These are phyloP conservation scores for Caenorhabditis doughertyi DNA, from an alignment of 2,888 invertebrate species.

Conservation along the genomic window DNA sequence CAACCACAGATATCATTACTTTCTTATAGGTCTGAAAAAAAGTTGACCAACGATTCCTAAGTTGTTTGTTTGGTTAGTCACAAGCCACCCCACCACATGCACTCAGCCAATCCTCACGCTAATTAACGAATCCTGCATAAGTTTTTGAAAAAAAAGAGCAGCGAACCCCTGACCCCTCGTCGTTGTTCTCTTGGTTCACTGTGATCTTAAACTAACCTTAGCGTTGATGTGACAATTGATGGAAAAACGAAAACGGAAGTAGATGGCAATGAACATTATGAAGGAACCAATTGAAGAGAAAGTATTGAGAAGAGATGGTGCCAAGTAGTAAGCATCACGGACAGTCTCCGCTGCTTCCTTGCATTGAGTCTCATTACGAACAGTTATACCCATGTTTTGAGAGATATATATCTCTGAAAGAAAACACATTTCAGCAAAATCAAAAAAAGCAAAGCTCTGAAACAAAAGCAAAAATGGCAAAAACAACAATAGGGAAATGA, in stretches of 20 bases:
- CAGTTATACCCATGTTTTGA: background rate
- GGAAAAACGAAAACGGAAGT: background rate
- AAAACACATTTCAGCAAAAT: too few species aligned
- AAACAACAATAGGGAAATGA: background rate
- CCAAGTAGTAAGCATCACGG: constrained; percentile 8
- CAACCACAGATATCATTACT: too few species aligned
- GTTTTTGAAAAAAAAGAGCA: too few species aligned
- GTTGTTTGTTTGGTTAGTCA: too few species aligned
- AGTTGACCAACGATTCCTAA: too few species aligned
- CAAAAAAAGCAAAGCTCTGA: background rate
- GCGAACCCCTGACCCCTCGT: too few species aligned
- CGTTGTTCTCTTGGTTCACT: too few species aligned
- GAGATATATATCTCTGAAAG: too few species aligned
- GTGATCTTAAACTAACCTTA: constrained; percentile 27
- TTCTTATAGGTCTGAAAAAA: too few species aligned
- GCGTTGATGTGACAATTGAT: constrained; percentile 38
- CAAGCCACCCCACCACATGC: too few species aligned
- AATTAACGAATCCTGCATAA: too few species aligned
- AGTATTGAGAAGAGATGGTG: constrained; percentile 23
- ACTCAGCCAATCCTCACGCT: too few species aligned
- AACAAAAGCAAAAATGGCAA: background rate
- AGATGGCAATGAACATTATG: constrained; percentile 3
- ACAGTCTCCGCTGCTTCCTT: constrained; percentile 35
- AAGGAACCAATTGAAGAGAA: background rate
- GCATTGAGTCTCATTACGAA: constrained; percentile 19